These are phyloP conservation scores for Acromyrmex charruanus DNA, from an alignment of 1,140 invertebrate genomes.

Conservation along the genomic window DNA sequence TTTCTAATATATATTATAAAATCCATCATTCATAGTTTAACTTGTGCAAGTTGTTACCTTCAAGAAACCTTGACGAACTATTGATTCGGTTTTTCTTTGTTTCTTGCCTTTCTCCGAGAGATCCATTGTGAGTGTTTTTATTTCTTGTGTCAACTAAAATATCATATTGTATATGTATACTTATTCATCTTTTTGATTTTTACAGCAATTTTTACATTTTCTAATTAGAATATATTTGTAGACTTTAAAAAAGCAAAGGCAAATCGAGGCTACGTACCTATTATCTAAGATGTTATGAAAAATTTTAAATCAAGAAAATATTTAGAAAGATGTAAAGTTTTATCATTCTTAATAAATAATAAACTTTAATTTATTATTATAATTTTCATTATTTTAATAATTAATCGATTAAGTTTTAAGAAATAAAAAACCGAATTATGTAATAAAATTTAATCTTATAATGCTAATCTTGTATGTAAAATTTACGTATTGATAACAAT, in stretches of 20 bases:
- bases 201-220: not conserved
- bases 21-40: not conserved
- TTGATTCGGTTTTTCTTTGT: slow-evolving; percentile 87
- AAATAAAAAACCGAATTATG: not conserved
- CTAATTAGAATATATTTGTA: not conserved
- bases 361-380: not conserved
- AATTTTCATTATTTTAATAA: not conserved
- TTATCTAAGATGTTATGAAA: not conserved
- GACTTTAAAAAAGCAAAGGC: not conserved
- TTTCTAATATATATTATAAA: not conserved
- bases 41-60: slow-evolving; percentile 80
- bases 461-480: too few relatives aligned
- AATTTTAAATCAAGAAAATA: not conserved
- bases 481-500: too few relatives aligned
- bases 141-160: slow-evolving; percentile 87
- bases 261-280: not conserved
- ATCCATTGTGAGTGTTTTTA: slow-evolving; percentile 88
- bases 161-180: not conserved
- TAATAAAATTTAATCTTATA: not conserved
- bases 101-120: slow-evolving; percentile 82
- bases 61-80: slow-evolving; percentile 90
- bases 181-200: slow-evolving; percentile 13
- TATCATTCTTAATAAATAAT: not conserved
- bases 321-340: not conserved
- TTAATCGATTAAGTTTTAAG: not conserved